phyloP scores from a whole-genome alignment of 2,113 vertebrate genomes.

The Chunga burmeisteri region DNA sequence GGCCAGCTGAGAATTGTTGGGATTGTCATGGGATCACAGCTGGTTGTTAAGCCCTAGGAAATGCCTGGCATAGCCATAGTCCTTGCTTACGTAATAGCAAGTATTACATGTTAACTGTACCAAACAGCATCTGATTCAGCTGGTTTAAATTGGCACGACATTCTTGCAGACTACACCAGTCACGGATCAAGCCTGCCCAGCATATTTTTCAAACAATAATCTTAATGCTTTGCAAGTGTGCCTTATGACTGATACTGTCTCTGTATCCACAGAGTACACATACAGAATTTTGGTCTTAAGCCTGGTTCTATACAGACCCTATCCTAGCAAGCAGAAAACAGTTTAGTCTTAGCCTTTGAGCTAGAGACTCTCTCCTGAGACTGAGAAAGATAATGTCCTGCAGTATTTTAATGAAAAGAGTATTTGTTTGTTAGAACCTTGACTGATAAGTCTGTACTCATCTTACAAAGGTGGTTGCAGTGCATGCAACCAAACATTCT shows the following conservation, averaged over 20 bases:
- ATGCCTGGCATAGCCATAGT: constrained; percentile 28
- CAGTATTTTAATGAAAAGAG: background rate
- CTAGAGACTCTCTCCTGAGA: background rate
- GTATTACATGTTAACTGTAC: constrained; percentile 8
- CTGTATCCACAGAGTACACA: background rate
- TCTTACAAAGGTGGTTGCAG: background rate
- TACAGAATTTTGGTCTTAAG: background rate
- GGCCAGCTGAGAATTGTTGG: constrained; percentile 27
- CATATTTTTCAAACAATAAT: background rate
- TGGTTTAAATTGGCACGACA: background rate
- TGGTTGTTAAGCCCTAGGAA: constrained; percentile 55
- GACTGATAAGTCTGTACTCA: background rate
- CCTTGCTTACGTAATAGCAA: background rate
- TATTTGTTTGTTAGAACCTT: background rate
- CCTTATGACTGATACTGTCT: background rate
- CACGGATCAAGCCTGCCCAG: background rate
- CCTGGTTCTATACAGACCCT: background rate
- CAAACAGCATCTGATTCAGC: background rate
- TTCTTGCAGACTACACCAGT: background rate
- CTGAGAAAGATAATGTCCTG: background rate
- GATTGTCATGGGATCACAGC: constrained; percentile 38
- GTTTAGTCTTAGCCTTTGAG: background rate
- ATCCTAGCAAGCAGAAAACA: background rate
- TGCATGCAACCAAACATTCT: background rate
- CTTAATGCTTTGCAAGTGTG: background rate